Conservation (phyloP, 2,797 vertebrate species). For the Heliangelus exortis region DNA sequence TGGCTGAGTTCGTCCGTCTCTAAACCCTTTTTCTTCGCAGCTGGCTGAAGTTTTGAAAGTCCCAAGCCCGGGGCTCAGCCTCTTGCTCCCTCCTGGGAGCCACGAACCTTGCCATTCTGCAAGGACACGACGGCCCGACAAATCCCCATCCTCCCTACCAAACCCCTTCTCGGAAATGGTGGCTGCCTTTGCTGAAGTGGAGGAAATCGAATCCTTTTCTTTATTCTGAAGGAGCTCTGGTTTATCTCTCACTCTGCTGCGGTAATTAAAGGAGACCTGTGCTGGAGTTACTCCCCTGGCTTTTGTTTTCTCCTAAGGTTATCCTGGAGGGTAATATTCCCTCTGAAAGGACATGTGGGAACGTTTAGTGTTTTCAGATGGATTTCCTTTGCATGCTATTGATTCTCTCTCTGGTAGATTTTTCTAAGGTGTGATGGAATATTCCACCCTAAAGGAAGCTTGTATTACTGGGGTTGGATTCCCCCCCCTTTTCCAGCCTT, state of each 20-base stretch:
- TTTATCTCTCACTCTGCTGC: conserved; percentile 43
- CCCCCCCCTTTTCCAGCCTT: background rate
- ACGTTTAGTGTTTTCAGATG: conserved; percentile 23
- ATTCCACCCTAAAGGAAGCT: background rate
- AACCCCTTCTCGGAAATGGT: background rate
- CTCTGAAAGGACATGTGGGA: conserved; percentile 14
- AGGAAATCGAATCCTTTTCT: conserved; percentile 59
- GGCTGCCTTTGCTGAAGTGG: conserved; percentile 31
- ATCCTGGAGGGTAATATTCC: conserved; percentile 16
- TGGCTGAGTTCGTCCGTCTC: background rate
- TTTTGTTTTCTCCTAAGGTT: conserved; percentile 44
- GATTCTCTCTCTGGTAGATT: background rate
- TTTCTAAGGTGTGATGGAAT: conserved; percentile 17
- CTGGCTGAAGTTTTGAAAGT: background rate
- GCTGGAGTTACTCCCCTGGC: background rate
- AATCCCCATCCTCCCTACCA: background rate
- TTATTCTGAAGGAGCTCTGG: conserved; percentile 45
- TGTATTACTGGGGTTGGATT: background rate
- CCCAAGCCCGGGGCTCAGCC: background rate
- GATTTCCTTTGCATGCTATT: conserved; percentile 28
- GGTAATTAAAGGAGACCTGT: conserved; percentile 67
- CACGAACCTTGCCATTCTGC: background rate
- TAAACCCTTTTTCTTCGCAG: background rate
- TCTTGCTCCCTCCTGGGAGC: background rate
- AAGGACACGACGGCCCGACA: background rate